Evolutionary conservation across 2,797 vertebrate species (phyloP), one percentile per base, ranked within the genome.

Genomic region (Spheniscus humboldti): DNA sequence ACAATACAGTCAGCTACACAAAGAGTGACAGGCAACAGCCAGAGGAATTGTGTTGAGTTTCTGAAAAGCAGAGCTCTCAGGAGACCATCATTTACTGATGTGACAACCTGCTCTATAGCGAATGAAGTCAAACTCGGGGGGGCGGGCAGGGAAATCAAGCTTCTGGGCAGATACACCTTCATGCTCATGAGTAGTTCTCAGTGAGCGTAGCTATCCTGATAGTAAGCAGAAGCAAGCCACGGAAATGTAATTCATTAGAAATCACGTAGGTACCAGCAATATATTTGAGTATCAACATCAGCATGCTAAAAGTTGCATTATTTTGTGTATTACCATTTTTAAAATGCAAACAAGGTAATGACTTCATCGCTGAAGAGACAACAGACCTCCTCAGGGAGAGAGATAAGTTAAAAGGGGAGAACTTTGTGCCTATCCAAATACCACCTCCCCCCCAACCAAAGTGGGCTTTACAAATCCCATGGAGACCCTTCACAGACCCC

Each of bases 1-100:
- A 55, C 35, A 43, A 47, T 1, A 4, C 41, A 67, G 47, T 27
- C 68, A 69, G 52, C 55, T 52, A 56, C 0, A 0, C 5, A 23
- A 79, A 47, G 47, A 86, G 53, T 25, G 63, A 63, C 33, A 69
- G 20, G 66, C n/a, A 81, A 19, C 2, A 14, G 68, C 47, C 55
- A 92, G n/a, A 56, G 17, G 39, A 94, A 67, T 2, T 25, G 18
- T 23, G 41, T 4, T 27, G 39, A 80, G 39, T 41, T 94, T 76
- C 63, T 68, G 28, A 67, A 79, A 31, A 89, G 28, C 18, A 91
- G 8, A 79, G 20, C 13, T 72, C 53, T 66, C 30, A 3, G 30
- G 22, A 69, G 30, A 88, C 17, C 17, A 18, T 8, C 7, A 50
- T 18, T 83, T 88, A 83, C n/a, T 57, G 28, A 83, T 60, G 9